Base-by-base conservation (phyloP, 2,888 invertebrate genomes). In the Candidula unifasciata region DNA sequence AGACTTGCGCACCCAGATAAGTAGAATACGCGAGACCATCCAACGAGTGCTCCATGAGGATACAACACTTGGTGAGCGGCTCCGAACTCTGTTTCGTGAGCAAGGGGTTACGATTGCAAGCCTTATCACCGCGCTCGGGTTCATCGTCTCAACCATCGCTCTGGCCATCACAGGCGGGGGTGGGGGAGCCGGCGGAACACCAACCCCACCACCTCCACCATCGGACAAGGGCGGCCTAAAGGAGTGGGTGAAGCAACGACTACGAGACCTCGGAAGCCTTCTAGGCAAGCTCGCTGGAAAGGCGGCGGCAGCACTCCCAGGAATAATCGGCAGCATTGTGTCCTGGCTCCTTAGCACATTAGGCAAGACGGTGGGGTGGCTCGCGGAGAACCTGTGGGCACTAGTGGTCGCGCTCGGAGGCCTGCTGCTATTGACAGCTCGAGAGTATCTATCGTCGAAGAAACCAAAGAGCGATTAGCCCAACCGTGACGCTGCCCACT, bases 251-350 rank as follows among this genome's bases (percentile, higher is more conserved):
- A 27, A 57, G 27, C 24, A 30, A 33, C 13, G 6, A 18, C 10
- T 54, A 27, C 27, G 57, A 33, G 52, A 8, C 18, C 57, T 57
- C 57, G 30, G 76, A 30, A 21, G 76, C 1, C 52, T 76, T 33
- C 57, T 77, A 18, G 33, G n/a, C 24, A 77, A 77, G 35, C 57
- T n/a, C n/a, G n/a, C n/a, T 77, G 57, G 73, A 30, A 66, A 66
- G 24, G 27, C 27, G 3, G 66, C 33, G 10, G 71, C 37, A 21
- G 71, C 37, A 8, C 71, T 71, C 37, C 35, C 13, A 2, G 71
- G 37, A 24, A 37, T 71, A 18, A 37, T 71, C 1, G 71, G 71
- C 3, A 35, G 37, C 21, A 71, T 71, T 71, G 71, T 71, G 24
- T 35, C 71, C 10, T 71, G 71, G 71, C 71, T 37, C 24, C 21